Conservation (phyloP, 2,797 vertebrate genomes). For the Pangasius djambal region DNA sequence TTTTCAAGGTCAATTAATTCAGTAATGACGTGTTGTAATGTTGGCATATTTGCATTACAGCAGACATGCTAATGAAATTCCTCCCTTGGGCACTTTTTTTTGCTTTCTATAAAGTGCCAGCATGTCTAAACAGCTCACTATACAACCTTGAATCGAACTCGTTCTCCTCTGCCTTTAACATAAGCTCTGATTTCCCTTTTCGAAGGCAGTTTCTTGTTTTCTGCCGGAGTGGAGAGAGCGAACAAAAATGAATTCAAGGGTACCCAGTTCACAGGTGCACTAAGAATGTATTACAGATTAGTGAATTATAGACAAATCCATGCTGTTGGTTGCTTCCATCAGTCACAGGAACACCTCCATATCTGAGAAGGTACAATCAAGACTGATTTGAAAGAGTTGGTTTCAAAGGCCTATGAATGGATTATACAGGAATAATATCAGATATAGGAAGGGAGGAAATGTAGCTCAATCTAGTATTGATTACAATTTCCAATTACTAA, state of each 20-base stretch:
- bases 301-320: constrained; percentile 23
- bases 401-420: constrained; percentile 18
- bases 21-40: constrained; percentile 38
- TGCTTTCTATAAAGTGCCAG: constrained; percentile 19
- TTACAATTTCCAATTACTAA: not conserved
- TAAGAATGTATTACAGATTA: constrained; percentile 18
- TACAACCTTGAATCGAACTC: constrained; percentile 36
- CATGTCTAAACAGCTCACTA: constrained; percentile 10
- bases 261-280: constrained; percentile 18
- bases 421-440: constrained; percentile 21
- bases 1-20: constrained; percentile 43
- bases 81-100: constrained; percentile 24
- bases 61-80: constrained; percentile 39
- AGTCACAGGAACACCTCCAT: constrained; percentile 6
- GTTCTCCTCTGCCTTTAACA: constrained; percentile 17
- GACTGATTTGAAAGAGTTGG: not conserved
- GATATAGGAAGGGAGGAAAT: not conserved
- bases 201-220: constrained; percentile 11
- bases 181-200: not conserved
- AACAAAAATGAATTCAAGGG: constrained; percentile 26
- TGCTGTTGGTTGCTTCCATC: constrained; percentile 13
- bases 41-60: constrained; percentile 23
- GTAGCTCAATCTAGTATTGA: not conserved
- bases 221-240: not conserved
- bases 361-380: not conserved